Conservation (phyloP, 2,113 vertebrate genomes). For the Danionella cerebrum region DNA sequence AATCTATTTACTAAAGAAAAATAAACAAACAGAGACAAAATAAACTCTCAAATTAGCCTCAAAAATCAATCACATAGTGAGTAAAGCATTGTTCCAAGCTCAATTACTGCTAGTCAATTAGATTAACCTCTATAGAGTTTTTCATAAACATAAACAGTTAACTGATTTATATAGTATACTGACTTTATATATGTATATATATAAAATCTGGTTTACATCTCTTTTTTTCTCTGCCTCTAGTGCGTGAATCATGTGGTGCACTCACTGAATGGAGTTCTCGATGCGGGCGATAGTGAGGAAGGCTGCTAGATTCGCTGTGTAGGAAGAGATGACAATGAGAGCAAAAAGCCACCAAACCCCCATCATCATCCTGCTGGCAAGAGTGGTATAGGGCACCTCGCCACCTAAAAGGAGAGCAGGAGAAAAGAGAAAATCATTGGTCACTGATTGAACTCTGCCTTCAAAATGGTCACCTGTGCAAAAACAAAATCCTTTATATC, state of each 20-base stretch:
- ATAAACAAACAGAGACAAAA: conserved; percentile 44
- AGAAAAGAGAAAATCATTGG: background rate
- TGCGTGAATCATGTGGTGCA: no score
- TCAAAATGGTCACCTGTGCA: background rate
- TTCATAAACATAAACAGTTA: no score
- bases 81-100: conserved; percentile 54
- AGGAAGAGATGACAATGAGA: conserved; percentile 95
- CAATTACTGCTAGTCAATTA: conserved; percentile 62
- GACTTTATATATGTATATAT: no score
- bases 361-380: conserved; percentile 98
- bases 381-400: conserved; percentile 90
- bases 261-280: conserved; percentile 98
- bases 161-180: no score
- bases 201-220: no score
- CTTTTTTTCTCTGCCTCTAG: no score
- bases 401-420: conserved; percentile 67
- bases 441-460: background rate
- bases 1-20: conserved; percentile 41
- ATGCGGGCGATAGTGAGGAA: conserved; percentile 96
- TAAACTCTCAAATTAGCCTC: conserved; percentile 36
- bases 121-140: background rate
- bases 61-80: conserved; percentile 13
- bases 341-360: conserved; percentile 98
- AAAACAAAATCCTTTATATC: no score
- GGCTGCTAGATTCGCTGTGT: conserved; percentile 95